A percentile compares a stretch with the other conserved stretches of the same genome.
Evolutionary conservation across 2,797 vertebrate species (phyloP).

Genomic region (Scolopax rusticola): DNA sequence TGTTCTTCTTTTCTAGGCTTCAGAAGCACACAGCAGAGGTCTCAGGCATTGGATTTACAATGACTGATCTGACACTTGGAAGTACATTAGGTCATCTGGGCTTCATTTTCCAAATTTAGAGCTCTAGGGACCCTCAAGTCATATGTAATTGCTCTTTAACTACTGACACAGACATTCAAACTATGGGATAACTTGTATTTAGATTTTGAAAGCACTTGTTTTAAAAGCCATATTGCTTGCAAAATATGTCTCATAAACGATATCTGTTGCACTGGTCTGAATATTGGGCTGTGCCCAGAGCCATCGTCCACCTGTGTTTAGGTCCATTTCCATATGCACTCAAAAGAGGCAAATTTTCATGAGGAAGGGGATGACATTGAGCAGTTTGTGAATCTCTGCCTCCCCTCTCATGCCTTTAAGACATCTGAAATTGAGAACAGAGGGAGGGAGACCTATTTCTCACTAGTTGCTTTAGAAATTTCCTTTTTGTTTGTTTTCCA

Average conservation of each 20-base stretch:
- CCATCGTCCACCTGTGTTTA: fast-evolving
- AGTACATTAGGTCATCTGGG: constrained; percentile 30
- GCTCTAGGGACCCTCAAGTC: constrained; percentile 25
- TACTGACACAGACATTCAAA: constrained; percentile 34
- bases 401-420: neutral
- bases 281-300: neutral
- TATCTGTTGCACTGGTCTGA: neutral
- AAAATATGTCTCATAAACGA: neutral
- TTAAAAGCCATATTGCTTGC: neutral
- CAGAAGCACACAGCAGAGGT: neutral
- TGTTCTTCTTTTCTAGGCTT: neutral
- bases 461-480: neutral
- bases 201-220: constrained; percentile 1
- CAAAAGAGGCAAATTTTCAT: neutral
- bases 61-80: constrained; percentile 47
- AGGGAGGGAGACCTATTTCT: neutral
- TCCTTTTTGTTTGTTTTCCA: neutral
- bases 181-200: neutral
- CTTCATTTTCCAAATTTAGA: constrained; percentile 39
- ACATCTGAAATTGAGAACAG: neutral
- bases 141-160: constrained; percentile 38
- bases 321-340: neutral
- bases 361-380: neutral
- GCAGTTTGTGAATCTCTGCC: neutral
- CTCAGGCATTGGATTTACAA: neutral